Evolutionary conservation across 2,888 invertebrate species (phyloP).

Genomic region (Drosophila neoperkinsi): DNA sequence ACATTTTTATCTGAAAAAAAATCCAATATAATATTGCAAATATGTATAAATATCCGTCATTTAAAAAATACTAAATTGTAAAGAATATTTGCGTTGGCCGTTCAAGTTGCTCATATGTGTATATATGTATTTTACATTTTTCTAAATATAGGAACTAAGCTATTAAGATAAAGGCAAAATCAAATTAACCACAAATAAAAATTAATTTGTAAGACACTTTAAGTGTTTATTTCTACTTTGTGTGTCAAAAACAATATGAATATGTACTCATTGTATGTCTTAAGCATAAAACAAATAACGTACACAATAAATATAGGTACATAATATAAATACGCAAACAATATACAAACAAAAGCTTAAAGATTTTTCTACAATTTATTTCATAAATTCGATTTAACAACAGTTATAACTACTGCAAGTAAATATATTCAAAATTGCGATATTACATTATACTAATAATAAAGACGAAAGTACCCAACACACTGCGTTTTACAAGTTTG

Average conservation of each 20-base stretch:
- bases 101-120: constrained; percentile 35
- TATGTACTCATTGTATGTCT: constrained; percentile 20
- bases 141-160: constrained; percentile 51
- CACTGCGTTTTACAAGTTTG: background rate
- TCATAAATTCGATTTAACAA: constrained; percentile 54
- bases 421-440: background rate
- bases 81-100: constrained; percentile 27
- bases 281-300: constrained; percentile 25
- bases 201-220: constrained; percentile 63
- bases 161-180: constrained; percentile 42
- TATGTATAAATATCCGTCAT: constrained; percentile 16
- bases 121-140: constrained; percentile 39
- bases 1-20: constrained; percentile 18
- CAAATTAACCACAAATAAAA: constrained; percentile 69
- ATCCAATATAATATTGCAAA: constrained; percentile 24
- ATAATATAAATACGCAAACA: constrained; percentile 42
- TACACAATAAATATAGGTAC: constrained; percentile 34
- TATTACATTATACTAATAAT: constrained; percentile 27
- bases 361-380: constrained; percentile 74
- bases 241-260: constrained; percentile 33
- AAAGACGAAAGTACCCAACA: constrained; percentile 41
- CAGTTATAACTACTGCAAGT: constrained; percentile 35
- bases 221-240: constrained; percentile 66
- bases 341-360: constrained; percentile 67
- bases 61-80: constrained; percentile 8